These are phyloP conservation scores for Phataginus tetradactyla DNA, from an alignment of 2,797 vertebrate species.

Conservation along the genomic window DNA sequence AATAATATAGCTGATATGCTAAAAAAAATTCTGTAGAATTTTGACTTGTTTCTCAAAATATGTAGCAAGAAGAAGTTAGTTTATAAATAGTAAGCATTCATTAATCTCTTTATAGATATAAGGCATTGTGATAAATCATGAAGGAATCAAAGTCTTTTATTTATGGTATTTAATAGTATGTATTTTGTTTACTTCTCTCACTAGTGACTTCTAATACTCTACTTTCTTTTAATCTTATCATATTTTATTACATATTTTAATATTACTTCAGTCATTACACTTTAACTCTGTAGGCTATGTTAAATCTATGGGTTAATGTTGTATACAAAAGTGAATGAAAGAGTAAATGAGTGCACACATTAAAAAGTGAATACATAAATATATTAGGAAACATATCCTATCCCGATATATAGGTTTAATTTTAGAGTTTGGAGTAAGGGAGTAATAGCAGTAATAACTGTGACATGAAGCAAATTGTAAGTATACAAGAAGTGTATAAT, in stretches of 20 bases:
- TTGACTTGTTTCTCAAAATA: not conserved
- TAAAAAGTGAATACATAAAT: not conserved
- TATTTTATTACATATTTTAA: slow-evolving; percentile 25
- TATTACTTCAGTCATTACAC: not conserved
- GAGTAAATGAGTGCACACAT: not conserved
- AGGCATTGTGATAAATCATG: not conserved
- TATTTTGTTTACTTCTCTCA: not conserved
- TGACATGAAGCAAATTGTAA: not conserved
- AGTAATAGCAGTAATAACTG: not conserved
- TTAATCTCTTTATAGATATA: not conserved
- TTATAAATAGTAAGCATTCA: not conserved
- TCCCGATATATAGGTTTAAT: not conserved
- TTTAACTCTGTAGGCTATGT: not conserved
- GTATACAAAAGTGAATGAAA: not conserved
- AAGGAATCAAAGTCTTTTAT: not conserved
- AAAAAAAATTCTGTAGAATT: not conserved
- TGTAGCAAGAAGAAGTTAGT: not conserved
- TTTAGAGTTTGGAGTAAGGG: not conserved
- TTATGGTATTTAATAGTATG: not conserved
- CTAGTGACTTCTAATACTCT: not conserved
- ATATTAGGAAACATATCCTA: not conserved
- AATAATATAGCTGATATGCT: slow-evolving; percentile 16
- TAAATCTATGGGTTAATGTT: not conserved
- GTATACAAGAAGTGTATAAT: not conserved
- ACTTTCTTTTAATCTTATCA: not conserved